Evolutionary conservation across 2,113 vertebrate genomes (phyloP).

Genomic region (Larimichthys crocea): DNA sequence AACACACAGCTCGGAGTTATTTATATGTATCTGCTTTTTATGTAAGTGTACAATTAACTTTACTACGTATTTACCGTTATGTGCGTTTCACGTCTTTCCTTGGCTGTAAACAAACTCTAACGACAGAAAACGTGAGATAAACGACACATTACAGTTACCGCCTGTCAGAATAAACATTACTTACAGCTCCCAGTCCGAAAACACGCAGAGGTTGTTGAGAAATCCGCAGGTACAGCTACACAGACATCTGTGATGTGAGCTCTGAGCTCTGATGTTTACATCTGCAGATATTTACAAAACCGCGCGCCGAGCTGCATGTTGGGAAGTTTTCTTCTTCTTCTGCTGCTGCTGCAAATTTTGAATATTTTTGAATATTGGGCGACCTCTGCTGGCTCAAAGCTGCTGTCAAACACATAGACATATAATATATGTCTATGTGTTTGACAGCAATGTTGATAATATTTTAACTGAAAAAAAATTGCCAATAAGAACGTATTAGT

Average conservation of each 20-base stretch:
- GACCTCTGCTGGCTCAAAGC: not conserved
- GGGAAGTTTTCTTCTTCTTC: slow-evolving; percentile 49
- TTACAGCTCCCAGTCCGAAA: not conserved
- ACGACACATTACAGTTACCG: fast-evolving
- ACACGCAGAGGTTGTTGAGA: not conserved
- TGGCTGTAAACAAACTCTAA: not conserved
- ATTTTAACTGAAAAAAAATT: too few species aligned
- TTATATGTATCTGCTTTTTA: too few species aligned
- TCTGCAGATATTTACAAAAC: slow-evolving; percentile 23
- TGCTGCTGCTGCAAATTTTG: not conserved
- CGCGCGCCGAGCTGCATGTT: slow-evolving; percentile 51
- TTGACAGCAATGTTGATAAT: too few species aligned
- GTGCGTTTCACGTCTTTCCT: not conserved
- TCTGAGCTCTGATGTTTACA: fast-evolving
- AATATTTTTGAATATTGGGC: not conserved
- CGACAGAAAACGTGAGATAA: not conserved
- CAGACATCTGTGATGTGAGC: too few species aligned
- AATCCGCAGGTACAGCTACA: fast-evolving
- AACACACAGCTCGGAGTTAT: not conserved
- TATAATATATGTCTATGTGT: too few species aligned
- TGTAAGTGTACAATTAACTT: not conserved
- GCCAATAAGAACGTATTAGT: too few species aligned
- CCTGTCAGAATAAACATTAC: not conserved
- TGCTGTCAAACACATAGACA: too few species aligned
- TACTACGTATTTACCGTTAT: not conserved